phyloP scores from a whole-genome alignment of 53 echinoderm and acorn worm genomes.

The Apostichopus leukothele region DNA sequence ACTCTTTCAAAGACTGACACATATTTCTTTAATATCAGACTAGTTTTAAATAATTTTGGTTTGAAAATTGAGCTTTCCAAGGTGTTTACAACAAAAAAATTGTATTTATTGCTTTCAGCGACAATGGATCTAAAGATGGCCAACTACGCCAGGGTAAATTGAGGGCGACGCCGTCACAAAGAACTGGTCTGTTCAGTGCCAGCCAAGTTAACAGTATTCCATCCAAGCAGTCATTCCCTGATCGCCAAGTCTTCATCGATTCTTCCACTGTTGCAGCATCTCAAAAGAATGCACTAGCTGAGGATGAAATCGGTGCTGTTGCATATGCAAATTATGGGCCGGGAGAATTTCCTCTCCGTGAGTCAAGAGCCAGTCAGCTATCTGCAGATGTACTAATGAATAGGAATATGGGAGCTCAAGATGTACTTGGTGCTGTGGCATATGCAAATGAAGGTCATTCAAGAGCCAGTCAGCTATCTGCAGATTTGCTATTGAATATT shows the following conservation, averaged over 20 bases:
- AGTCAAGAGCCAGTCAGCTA: no score
- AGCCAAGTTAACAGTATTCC: not conserved
- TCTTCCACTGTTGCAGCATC: not conserved
- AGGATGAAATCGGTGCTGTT: conserved; percentile 13
- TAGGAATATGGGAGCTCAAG: not conserved
- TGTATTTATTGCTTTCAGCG: no score
- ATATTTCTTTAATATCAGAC: no score
- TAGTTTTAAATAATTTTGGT: no score
- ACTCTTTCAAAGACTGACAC: no score
- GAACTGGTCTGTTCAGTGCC: not conserved
- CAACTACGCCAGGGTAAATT: not conserved
- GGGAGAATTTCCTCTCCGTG: no score
- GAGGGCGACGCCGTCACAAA: not conserved
- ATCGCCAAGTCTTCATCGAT: not conserved
- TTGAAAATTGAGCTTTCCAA: no score
- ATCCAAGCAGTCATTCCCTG: not conserved
- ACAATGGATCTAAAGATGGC: not conserved
- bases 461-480: not conserved
- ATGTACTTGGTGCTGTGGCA: not conserved
- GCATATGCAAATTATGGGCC: not conserved
- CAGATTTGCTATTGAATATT: no score
- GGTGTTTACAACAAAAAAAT: no score
- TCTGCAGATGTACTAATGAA: not conserved
- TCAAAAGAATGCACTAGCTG: not conserved
- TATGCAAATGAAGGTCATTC: not conserved